A percentile compares a stretch with the other conserved stretches of the same genome.
Conservation (phyloP, 2,113 vertebrate species). For the Eptesicus fuscus region DNA sequence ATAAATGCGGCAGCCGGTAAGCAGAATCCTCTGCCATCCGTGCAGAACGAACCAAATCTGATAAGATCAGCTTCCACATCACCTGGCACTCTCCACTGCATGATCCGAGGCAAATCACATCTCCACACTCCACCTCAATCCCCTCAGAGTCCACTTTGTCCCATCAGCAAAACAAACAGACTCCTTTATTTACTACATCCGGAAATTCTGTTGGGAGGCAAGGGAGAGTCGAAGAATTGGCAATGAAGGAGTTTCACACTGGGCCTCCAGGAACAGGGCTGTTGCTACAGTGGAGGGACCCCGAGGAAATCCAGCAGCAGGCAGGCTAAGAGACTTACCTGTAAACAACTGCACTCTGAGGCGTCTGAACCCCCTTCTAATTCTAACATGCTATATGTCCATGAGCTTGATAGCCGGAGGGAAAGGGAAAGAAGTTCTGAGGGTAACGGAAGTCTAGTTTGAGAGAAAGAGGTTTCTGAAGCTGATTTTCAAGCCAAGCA, state of each 20-base stretch:
- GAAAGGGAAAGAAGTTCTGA: background rate
- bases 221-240: background rate
- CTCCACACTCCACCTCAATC: background rate
- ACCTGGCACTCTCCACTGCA: background rate
- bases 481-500: background rate
- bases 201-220: background rate
- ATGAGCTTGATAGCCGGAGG: background rate
- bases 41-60: background rate
- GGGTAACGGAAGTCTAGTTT: background rate
- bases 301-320: background rate
- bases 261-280: background rate
- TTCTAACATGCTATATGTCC: background rate
- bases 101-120: background rate
- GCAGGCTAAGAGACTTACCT: background rate
- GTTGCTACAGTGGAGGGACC: accelerated
- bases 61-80: background rate
- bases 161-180: background rate
- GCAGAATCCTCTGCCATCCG: background rate
- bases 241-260: background rate
- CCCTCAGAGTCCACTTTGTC: accelerated
- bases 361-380: background rate
- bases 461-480: background rate
- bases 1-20: background rate
- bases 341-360: background rate
- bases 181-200: background rate